Evolutionary conservation across 2,797 vertebrate species (phyloP).

Genomic region (Aselliscus stoliczkanus): DNA sequence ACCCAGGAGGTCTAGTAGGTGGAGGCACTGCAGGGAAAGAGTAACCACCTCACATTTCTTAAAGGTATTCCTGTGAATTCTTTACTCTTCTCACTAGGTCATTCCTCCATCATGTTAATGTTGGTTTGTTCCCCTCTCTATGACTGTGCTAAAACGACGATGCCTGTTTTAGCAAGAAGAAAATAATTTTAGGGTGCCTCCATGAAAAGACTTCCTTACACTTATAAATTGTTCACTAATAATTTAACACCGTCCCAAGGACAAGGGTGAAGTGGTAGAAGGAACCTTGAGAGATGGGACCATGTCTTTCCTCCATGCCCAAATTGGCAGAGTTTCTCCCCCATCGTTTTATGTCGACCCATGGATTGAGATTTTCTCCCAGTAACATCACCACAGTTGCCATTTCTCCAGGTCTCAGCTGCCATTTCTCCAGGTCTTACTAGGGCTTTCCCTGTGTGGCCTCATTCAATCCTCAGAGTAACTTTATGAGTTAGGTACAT

Average conservation of each 20-base stretch:
- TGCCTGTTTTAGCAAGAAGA: no score
- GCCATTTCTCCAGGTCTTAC: neutral
- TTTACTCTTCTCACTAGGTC: fast-evolving
- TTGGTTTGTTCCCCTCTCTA: neutral
- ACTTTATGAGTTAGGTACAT: fast-evolving
- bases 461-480: neutral
- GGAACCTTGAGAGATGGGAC: no score
- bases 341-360: fast-evolving
- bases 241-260: fast-evolving
- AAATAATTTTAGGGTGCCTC: fast-evolving
- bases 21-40: neutral
- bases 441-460: fast-evolving
- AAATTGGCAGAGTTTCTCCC: fast-evolving
- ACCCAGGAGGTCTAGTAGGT: no score
- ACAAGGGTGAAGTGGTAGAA: no score
- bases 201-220: neutral
- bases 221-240: neutral
- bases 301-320: neutral
- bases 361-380: fast-evolving
- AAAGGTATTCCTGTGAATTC: fast-evolving
- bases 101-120: fast-evolving
- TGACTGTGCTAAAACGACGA: no score
- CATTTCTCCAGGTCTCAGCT: neutral
- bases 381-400: fast-evolving
- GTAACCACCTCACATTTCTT: no score